These are phyloP conservation scores for Physella acuta DNA, from an alignment of 1,140 invertebrate species.

Conservation along the genomic window DNA sequence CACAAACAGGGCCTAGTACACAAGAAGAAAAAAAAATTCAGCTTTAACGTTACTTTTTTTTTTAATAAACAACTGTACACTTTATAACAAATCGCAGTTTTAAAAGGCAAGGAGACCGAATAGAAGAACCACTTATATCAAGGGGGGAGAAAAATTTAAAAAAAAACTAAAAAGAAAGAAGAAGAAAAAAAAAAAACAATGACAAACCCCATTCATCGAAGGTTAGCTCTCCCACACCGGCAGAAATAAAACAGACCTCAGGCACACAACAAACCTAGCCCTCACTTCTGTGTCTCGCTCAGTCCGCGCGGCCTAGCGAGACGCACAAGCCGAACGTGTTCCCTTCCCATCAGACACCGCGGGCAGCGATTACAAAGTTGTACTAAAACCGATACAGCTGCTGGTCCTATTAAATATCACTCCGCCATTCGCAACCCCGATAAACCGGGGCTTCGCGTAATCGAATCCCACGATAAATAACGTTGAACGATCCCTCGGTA, in stretches of 20 bases:
- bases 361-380: neutral
- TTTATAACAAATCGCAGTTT: too few species aligned
- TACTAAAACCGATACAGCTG: conserved; percentile 1
- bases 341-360: neutral
- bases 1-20: too few species aligned
- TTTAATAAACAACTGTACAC: too few species aligned
- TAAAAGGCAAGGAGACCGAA: too few species aligned
- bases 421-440: too few species aligned
- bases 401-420: neutral
- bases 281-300: neutral
- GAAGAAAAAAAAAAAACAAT: neutral
- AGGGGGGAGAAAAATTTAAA: too few species aligned
- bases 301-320: neutral
- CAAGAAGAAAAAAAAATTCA: too few species aligned
- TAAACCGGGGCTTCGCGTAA: too few species aligned
- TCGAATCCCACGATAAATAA: too few species aligned
- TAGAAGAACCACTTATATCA: too few species aligned
- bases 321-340: neutral
- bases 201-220: neutral
- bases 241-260: neutral
- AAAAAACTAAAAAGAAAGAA: neutral
- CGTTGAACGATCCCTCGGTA: too few species aligned
- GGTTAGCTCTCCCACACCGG: neutral
- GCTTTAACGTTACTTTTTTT: too few species aligned
- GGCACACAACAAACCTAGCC: neutral